Evolutionary conservation across 1,140 invertebrate genomes (phyloP).

Genomic region (Drosophila ogumai): DNA sequence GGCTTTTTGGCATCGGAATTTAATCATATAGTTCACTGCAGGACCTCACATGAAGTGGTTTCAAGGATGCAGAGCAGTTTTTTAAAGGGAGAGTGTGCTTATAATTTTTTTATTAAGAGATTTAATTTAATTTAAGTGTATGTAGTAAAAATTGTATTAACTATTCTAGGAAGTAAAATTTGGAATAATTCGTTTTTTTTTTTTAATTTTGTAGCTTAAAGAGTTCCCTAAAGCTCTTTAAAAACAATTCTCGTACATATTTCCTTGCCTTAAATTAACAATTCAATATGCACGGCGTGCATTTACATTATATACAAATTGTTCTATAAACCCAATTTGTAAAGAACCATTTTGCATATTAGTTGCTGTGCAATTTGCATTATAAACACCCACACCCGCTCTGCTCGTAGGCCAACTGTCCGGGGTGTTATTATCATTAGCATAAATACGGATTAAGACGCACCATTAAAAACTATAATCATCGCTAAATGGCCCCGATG

Average conservation of each 20-base stretch:
- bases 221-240: not conserved
- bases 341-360: constrained; percentile 10
- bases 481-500: constrained; percentile 54
- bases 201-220: not conserved
- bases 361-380: constrained; percentile 20
- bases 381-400: constrained; percentile 3
- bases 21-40: constrained; percentile 28
- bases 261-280: not conserved
- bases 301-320: not conserved
- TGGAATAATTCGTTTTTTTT: too few relatives aligned
- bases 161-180: not conserved
- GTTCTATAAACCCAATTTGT: constrained; percentile 10
- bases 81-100: not conserved
- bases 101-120: not conserved
- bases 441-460: constrained; percentile 37
- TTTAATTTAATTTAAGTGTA: not conserved
- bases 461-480: constrained; percentile 56
- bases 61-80: constrained; percentile 8
- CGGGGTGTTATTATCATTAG: constrained; percentile 31
- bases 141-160: not conserved
- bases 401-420: constrained; percentile 8
- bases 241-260: not conserved
- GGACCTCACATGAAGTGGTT: constrained; percentile 2
- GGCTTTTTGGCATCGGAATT: constrained; percentile 27
- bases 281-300: not conserved